Percentiles rank a stretch among this genome's conserved stretches.
Evolutionary conservation across 1,140 invertebrate species (phyloP).

Genomic region (Cydia strobilella): DNA sequence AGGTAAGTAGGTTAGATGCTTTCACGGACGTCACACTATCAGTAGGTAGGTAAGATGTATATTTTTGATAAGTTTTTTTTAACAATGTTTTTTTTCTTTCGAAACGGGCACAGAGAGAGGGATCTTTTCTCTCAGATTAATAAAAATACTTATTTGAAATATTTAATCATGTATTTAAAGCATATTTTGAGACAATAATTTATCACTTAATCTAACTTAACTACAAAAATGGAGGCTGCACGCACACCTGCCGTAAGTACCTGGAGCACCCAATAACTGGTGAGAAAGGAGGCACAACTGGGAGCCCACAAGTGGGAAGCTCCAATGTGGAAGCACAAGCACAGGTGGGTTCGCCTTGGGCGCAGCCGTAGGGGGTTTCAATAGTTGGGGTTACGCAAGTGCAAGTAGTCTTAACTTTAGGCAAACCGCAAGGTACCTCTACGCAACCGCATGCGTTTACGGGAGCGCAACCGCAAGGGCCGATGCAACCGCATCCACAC

Average conservation of each 20-base stretch:
- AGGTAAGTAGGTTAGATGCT: no score
- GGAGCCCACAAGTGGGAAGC: constrained; percentile 28
- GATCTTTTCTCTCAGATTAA: no score
- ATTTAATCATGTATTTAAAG: no score
- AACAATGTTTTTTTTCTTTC: no score
- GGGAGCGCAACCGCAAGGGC: background rate
- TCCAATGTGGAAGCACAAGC: constrained; percentile 6
- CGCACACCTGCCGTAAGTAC: constrained; percentile 35
- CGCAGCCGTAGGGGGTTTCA: constrained; percentile 10
- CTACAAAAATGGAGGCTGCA: constrained; percentile 37
- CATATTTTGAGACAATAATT: background rate
- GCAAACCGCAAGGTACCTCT: background rate
- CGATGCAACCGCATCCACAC: background rate
- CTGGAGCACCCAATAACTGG: constrained; percentile 35
- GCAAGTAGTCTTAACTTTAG: constrained; percentile 17
- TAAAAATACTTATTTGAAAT: no score
- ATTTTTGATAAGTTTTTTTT: no score
- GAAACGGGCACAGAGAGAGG: no score
- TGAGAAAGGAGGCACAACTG: constrained; percentile 30
- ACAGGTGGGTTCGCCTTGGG: constrained; percentile 8
- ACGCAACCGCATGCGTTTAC: constrained; percentile 8
- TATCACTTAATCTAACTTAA: background rate
- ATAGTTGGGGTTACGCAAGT: constrained; percentile 20
- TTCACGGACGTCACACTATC: no score
- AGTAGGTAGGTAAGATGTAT: no score